Evolutionary conservation across 92 coral and sea anemone species (phyloP), one percentile per base, ranked within the genome.

Genomic region (Actinernus sp.): DNA sequence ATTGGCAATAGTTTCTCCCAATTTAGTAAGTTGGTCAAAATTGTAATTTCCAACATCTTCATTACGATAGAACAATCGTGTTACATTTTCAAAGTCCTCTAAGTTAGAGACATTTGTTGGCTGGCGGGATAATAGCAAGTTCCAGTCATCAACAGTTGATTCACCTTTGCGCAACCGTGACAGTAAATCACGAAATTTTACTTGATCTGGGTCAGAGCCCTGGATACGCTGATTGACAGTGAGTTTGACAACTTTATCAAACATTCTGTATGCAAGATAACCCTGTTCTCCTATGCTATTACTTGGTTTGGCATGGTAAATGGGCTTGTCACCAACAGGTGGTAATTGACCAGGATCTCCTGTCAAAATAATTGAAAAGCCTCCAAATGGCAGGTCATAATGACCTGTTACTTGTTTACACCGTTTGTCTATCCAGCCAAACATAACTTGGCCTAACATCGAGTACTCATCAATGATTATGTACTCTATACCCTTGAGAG

Each of bases 331-430:
- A 7, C 33, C 73, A 10, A 71, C 79, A 57, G 79, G 79, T 18
- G 79, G 79, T 24, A 58, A 57, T 68, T 76, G 77, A 13, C 49
- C 84, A 53, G 76, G 84, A 41, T 69, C 78, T 38, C 67, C 78
- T 23, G 49, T 57, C 0, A 69, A 55, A 10, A 69, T 55, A 3
- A 73, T 3, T 4, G 73, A 73, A 31, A 29, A 49, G 10, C 84
- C 84, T 16, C 83, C 75, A 64, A 75, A 27, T 3, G 58, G 32
- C 16, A 51, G n/a, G 30, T 75, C 76, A 52, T 52, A 20, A 5
- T 34, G 28, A 2, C 86, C 81, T 2, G 74, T 71, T 36, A 41
- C 81, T 27, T 63, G 58, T 34, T 51, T 58, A 26, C 58, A 58
- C 8, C 75, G 75, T 29, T 18, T 52, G 22, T 68, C 75, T 9